Evolutionary conservation across 2,888 invertebrate species (phyloP).

Genomic region (Periphyllus acericola): DNA sequence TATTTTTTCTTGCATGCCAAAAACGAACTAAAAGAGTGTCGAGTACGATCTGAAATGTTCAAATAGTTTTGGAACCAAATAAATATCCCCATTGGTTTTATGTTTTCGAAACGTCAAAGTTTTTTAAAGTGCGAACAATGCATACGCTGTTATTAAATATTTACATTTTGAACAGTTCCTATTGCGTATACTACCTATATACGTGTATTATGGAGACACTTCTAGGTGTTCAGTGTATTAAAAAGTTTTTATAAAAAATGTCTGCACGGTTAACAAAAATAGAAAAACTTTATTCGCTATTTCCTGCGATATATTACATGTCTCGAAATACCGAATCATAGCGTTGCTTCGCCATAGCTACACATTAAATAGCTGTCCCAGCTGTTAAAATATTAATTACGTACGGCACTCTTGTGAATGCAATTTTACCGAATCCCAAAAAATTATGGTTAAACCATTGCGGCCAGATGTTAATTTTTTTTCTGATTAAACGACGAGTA

Average conservation of each 20-base stretch:
- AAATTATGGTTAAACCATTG: not conserved
- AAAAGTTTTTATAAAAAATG: slow-evolving; percentile 24
- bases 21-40: not conserved
- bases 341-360: not conserved
- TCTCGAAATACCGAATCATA: not conserved
- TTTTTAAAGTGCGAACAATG: slow-evolving; percentile 1
- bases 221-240: not conserved
- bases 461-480: not conserved
- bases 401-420: not conserved
- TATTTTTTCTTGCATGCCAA: not conserved
- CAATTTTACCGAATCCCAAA: not conserved
- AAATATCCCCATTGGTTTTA: not conserved
- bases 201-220: not conserved
- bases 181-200: not conserved
- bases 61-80: slow-evolving; percentile 1
- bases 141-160: slow-evolving; percentile 31
- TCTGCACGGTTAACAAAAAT: not conserved
- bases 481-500: not conserved
- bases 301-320: not conserved
- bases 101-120: slow-evolving; percentile 8
- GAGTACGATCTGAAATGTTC: not conserved
- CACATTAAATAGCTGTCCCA: not conserved
- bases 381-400: slow-evolving; percentile 11
- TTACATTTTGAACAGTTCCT: slow-evolving; percentile 8
- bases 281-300: not conserved